Conservation (phyloP, 2,113 vertebrate species). For the Planiliza haematocheilus region DNA sequence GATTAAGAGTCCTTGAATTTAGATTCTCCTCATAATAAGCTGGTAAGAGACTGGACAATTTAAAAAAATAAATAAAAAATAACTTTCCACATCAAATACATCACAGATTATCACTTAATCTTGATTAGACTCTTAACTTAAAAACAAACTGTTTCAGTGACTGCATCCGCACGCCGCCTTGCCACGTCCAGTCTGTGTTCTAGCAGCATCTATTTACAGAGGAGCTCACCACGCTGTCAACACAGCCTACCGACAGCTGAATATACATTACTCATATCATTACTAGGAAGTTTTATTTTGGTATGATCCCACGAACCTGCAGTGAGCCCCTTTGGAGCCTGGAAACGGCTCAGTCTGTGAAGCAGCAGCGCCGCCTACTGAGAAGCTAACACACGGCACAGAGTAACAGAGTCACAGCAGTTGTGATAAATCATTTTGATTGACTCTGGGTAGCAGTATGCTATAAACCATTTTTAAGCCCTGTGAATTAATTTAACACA, state of each 20-base stretch:
- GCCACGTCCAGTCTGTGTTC: neutral
- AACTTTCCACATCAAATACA: neutral
- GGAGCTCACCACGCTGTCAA: conserved; percentile 35
- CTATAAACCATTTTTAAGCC: too few relatives aligned
- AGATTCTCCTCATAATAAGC: too few relatives aligned
- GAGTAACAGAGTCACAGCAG: neutral
- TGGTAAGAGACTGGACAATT: neutral
- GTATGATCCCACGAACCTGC: conserved; percentile 19
- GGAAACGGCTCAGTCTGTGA: neutral
- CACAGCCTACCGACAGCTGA: conserved; percentile 47
- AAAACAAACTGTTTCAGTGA: neutral
- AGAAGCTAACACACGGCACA: neutral
- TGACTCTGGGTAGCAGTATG: too few relatives aligned
- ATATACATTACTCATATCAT: conserved; percentile 46
- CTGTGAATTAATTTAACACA: too few relatives aligned
- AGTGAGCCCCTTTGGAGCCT: neutral
- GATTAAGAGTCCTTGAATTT: neutral
- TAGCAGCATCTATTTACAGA: conserved; percentile 41
- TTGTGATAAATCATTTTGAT: too few relatives aligned
- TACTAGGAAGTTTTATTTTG: conserved; percentile 47
- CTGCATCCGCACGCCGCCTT: neutral
- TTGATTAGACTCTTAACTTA: too few relatives aligned
- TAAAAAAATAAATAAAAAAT: too few relatives aligned
- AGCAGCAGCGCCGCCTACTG: conserved; percentile 46
- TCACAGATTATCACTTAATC: too few relatives aligned